These are phyloP conservation scores for Arion vulgaris DNA, from an alignment of 1,140 invertebrate species.

Conservation along the genomic window DNA sequence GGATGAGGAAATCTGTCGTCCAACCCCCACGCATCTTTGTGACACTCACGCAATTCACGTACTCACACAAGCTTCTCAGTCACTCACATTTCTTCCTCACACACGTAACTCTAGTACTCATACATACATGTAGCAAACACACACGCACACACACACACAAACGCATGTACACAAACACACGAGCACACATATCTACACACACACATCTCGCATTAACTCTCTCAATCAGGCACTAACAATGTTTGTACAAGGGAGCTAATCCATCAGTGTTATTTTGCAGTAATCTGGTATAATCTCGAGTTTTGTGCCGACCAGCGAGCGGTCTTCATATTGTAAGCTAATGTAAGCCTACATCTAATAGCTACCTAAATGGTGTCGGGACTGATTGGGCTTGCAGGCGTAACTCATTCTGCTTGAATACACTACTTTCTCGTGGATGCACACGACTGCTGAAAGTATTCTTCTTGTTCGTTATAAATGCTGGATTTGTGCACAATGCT, in stretches of 20 bases:
- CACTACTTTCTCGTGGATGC: background rate
- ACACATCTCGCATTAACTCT: background rate
- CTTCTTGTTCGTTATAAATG: too few species aligned
- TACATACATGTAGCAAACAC: too few species aligned
- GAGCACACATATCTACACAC: too few species aligned
- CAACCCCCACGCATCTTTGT: too few species aligned
- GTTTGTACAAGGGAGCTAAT: conserved; percentile 2
- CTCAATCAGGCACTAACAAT: conserved; percentile 6
- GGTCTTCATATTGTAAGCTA: conserved; percentile 1
- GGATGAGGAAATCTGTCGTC: too few species aligned
- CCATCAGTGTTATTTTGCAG: background rate
- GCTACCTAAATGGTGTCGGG: background rate
- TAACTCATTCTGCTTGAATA: background rate
- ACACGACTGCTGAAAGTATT: too few species aligned
- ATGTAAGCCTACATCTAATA: background rate
- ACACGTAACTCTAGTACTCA: background rate
- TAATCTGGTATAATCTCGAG: background rate
- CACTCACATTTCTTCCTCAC: too few species aligned
- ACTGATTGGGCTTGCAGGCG: background rate
- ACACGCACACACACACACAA: too few species aligned
- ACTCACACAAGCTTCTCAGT: background rate
- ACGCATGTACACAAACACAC: background rate
- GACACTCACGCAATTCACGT: background rate
- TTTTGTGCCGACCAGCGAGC: background rate
- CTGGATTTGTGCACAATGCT: too few species aligned